Evolutionary conservation across 2,797 vertebrate genomes (phyloP).

Genomic region (Hydrocynus forskahlii): DNA sequence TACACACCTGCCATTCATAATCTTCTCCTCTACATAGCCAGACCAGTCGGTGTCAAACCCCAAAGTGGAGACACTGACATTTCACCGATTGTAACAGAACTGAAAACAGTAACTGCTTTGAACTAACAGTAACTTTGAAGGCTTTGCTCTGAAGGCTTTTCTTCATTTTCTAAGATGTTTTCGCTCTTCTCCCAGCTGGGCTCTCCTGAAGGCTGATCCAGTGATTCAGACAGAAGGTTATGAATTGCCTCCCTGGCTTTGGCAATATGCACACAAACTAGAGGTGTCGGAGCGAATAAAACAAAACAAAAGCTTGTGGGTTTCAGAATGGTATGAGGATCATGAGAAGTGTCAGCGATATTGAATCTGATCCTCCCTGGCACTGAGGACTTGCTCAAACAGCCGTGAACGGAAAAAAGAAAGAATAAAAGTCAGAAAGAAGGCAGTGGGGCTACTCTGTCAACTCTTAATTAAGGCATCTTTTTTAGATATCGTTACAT

Average conservation of each 20-base stretch:
- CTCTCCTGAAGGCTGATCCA: conserved; percentile 13
- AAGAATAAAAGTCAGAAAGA: conserved; percentile 3
- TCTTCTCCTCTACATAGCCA: not conserved
- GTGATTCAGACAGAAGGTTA: conserved; percentile 4
- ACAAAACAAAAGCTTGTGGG: conserved; percentile 19
- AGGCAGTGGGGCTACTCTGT: conserved; percentile 1
- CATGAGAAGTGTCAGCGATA: conserved; percentile 10
- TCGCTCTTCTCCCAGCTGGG: not conserved
- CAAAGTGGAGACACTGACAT: not conserved
- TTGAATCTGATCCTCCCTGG: not conserved
- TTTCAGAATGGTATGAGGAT: conserved; percentile 18
- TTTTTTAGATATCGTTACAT: conserved; percentile 6
- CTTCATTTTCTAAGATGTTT: not conserved
- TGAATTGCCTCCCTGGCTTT: not conserved
- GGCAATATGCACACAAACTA: not conserved
- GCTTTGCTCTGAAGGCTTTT: not conserved
- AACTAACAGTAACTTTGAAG: not conserved
- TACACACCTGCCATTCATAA: not conserved
- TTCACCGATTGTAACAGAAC: not conserved
- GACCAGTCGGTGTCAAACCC: not conserved
- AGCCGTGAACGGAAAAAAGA: conserved; percentile 5
- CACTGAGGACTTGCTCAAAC: not conserved
- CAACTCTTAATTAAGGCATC: not conserved
- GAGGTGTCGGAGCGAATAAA: conserved; percentile 24
- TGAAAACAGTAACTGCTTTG: not conserved